phyloP scores from a whole-genome alignment of 2,888 invertebrate genomes.

The Tanaodytes sp. region DNA sequence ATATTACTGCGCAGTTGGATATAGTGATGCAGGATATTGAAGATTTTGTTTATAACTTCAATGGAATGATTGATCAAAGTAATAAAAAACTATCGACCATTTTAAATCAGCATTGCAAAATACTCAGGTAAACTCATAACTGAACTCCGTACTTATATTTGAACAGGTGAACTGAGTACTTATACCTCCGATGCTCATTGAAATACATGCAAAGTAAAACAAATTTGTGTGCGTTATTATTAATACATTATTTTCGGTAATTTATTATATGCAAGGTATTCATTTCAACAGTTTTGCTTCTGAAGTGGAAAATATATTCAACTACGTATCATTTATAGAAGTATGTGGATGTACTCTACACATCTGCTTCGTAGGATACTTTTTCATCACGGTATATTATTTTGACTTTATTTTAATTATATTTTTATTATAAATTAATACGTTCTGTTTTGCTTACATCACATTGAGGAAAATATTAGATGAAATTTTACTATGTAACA shows the following conservation, averaged over 20 bases:
- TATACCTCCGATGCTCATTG: no score
- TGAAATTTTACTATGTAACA: no score
- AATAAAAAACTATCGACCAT: constrained; percentile 51
- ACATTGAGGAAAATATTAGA: no score
- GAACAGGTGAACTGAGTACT: no score
- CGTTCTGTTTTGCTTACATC: no score
- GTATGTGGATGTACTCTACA: constrained; percentile 32
- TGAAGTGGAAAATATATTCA: constrained; percentile 17
- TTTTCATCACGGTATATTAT: constrained; percentile 34
- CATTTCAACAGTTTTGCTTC: constrained; percentile 19
- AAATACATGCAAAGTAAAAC: no score
- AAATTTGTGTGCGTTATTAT: no score
- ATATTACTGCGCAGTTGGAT: constrained; percentile 57
- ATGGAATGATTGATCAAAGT: no score
- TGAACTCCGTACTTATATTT: no score
- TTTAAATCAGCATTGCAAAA: constrained; percentile 50
- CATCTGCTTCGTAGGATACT: constrained; percentile 39
- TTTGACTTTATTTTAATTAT: no score
- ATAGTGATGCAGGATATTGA: constrained; percentile 46
- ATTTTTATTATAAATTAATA: no score
- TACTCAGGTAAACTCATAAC: constrained; percentile 48
- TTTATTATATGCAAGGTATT: not conserved
- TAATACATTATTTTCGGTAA: no score
- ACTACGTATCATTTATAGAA: constrained; percentile 32
- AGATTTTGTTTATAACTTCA: constrained; percentile 13